These are phyloP conservation scores for Pavo muticus DNA, from an alignment of 2,113 vertebrate genomes.

Conservation along the genomic window DNA sequence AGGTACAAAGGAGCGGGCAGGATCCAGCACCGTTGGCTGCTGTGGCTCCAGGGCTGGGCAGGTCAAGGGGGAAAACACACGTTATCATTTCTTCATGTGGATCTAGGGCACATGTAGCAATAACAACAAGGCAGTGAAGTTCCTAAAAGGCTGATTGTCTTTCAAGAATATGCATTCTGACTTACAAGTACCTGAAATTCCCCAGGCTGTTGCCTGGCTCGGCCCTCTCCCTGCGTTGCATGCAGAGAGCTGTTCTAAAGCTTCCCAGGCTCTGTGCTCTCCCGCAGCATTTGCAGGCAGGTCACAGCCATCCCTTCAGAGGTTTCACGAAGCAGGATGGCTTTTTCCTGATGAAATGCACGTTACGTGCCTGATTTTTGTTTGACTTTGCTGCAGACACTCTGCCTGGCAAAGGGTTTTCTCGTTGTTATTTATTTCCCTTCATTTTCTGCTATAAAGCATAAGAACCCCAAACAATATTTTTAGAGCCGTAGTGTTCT, in stretches of 20 bases:
- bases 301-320: neutral
- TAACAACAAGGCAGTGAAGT: accelerated
- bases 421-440: neutral
- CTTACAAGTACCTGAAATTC: neutral
- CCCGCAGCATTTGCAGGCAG: neutral
- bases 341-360: neutral
- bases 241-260: neutral
- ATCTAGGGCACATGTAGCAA: accelerated
- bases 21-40: neutral
- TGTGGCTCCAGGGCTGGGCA: neutral
- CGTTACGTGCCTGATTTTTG: neutral
- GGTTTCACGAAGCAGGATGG: neutral
- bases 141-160: neutral
- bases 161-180: neutral
- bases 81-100: neutral
- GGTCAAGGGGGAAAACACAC: neutral
- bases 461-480: neutral
- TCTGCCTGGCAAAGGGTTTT: neutral
- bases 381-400: neutral
- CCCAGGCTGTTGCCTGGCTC: neutral
- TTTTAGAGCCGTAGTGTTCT: neutral
- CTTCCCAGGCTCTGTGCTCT: accelerated
- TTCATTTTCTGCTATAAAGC: neutral
- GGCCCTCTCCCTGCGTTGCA: neutral
- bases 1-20: neutral